phyloP scores from a whole-genome alignment of 1,140 invertebrate species.

The Drusus annulatus region DNA sequence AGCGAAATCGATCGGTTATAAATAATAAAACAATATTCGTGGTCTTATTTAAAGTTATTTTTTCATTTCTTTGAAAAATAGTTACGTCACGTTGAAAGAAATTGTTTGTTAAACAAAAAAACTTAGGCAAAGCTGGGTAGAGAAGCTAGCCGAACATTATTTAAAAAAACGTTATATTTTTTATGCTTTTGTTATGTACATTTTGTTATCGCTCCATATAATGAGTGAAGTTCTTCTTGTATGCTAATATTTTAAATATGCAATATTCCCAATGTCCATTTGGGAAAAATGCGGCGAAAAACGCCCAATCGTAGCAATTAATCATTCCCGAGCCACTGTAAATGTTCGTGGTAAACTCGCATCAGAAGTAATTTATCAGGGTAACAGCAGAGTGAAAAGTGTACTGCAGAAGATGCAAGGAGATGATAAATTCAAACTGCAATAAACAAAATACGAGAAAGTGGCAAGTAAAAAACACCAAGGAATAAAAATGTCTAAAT shows the following conservation, averaged over 20 bases:
- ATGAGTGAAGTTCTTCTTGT: background rate
- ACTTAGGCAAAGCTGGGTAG: no score
- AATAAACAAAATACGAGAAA: background rate
- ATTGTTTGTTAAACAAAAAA: no score
- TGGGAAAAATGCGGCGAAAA: background rate
- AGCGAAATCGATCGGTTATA: no score
- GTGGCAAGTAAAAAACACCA: background rate
- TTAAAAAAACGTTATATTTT: no score
- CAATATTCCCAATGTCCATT: background rate
- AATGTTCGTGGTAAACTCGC: slow-evolving; percentile 9
- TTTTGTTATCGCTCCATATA: no score
- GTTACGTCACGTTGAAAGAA: no score
- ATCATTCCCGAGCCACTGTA: slow-evolving; percentile 21
- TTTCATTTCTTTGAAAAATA: no score
- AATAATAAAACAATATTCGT: no score
- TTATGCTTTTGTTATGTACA: no score
- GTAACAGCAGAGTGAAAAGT: slow-evolving; percentile 13
- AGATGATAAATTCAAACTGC: slow-evolving; percentile 3
- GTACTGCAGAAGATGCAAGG: slow-evolving; percentile 1
- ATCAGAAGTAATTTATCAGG: slow-evolving; percentile 30
- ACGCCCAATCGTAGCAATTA: background rate
- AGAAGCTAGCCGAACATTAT: no score
- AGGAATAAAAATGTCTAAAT: background rate
- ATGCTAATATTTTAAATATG: background rate
- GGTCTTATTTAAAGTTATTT: no score